These are phyloP conservation scores for Pelusios castaneus DNA, from an alignment of 2,113 vertebrate genomes.

Conservation along the genomic window DNA sequence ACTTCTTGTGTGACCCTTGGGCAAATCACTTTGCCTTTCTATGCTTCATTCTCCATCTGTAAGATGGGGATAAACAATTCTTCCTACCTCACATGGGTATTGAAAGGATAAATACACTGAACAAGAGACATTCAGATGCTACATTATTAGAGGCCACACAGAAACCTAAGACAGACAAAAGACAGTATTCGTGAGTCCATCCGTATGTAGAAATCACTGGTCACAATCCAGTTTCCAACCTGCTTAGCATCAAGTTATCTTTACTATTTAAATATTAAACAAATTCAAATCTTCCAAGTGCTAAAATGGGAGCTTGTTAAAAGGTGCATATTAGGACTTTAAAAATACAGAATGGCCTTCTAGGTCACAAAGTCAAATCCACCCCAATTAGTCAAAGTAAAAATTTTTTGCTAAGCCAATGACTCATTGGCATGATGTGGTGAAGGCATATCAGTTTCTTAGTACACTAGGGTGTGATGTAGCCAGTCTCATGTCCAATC, in stretches of 20 bases:
- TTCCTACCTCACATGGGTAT: neutral
- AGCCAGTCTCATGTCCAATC: neutral
- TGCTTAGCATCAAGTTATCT: neutral
- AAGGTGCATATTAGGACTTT: conserved; percentile 22
- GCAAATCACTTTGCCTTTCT: neutral
- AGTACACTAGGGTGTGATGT: neutral
- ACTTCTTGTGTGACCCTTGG: neutral
- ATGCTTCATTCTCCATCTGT: neutral
- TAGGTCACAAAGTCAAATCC: conserved; percentile 13
- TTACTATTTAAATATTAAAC: neutral
- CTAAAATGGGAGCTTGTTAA: conserved; percentile 27
- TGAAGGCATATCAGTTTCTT: neutral
- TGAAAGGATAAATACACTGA: neutral
- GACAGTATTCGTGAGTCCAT: neutral
- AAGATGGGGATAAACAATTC: neutral
- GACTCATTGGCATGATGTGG: neutral
- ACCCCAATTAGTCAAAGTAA: neutral
- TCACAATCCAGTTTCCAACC: neutral
- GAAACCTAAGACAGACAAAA: neutral
- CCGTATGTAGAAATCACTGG: neutral
- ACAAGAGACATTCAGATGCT: neutral
- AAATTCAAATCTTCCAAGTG: neutral
- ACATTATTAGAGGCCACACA: neutral
- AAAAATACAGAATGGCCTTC: conserved; percentile 11
- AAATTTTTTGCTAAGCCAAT: neutral